Evolutionary conservation across 1,140 invertebrate species (phyloP).

Genomic region (Drosophila yakuba): DNA sequence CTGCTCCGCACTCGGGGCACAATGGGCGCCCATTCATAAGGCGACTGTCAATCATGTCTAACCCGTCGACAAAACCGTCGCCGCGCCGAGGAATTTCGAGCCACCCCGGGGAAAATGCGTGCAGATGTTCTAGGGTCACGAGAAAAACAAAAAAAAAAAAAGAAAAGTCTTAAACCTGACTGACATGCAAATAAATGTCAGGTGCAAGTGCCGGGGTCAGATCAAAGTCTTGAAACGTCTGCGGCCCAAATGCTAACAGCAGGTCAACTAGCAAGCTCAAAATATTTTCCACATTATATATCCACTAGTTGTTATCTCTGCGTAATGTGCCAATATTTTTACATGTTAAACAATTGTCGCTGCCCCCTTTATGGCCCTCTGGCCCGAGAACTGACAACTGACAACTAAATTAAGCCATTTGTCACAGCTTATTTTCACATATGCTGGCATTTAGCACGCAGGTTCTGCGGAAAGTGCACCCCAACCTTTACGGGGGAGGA

Average conservation of each 20-base stretch:
- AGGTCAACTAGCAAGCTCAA: constrained; percentile 62
- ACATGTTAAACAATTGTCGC: constrained; percentile 64
- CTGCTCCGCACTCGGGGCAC: constrained; percentile 53
- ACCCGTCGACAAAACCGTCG: constrained; percentile 29
- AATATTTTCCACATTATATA: constrained; percentile 16
- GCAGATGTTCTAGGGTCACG: constrained; percentile 74
- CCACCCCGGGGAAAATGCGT: constrained; percentile 55
- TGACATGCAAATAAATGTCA: constrained; percentile 76
- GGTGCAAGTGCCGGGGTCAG: constrained; percentile 56
- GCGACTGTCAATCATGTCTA: constrained; percentile 69
- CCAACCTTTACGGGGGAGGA: not conserved
- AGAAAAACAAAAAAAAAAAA: constrained; percentile 8
- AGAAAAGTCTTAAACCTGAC: constrained; percentile 47
- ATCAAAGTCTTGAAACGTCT: constrained; percentile 34
- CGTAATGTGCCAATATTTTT: constrained; percentile 80
- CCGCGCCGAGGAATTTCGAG: constrained; percentile 3
- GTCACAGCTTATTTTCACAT: constrained; percentile 84
- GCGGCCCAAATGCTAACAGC: constrained; percentile 66
- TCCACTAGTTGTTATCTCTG: constrained; percentile 60
- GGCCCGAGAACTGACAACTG: constrained; percentile 36
- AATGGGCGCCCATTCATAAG: constrained; percentile 78
- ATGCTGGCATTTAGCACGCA: constrained; percentile 84
- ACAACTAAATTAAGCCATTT: constrained; percentile 85
- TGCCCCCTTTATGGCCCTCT: constrained; percentile 11
- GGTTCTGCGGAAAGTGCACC: constrained; percentile 28